Conservation (phyloP, 2,797 vertebrate species). For the Pseudochirops cupreus region DNA sequence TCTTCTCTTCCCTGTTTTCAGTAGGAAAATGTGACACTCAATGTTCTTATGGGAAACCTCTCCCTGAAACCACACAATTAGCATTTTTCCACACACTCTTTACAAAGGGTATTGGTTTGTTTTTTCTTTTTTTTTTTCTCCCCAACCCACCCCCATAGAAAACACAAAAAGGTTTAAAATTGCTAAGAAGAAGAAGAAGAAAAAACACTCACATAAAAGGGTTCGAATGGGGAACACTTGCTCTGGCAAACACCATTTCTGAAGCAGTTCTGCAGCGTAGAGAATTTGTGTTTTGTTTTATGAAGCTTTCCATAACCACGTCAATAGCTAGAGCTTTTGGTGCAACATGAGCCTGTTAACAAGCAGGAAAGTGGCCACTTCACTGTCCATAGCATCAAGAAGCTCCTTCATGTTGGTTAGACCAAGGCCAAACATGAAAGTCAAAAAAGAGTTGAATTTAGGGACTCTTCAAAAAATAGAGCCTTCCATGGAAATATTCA, state of each 20-base stretch:
- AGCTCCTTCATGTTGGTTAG: constrained; percentile 26
- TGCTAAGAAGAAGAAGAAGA: neutral
- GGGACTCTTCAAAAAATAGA: neutral
- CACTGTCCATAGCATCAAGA: neutral
- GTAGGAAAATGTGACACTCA: neutral
- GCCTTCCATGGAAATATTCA: neutral
- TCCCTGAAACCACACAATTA: neutral
- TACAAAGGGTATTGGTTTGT: neutral
- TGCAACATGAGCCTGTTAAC: neutral
- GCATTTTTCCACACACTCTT: constrained; percentile 13
- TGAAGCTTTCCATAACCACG: neutral
- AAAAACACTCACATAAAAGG: neutral
- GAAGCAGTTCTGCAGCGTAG: neutral
- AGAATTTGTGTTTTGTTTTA: neutral
- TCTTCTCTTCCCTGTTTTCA: constrained; percentile 31
- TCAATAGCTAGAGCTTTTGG: constrained; percentile 25
- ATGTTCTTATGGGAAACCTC: neutral
- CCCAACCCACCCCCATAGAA: neutral
- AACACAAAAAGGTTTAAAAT: neutral
- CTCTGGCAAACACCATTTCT: neutral
- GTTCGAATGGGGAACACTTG: neutral
- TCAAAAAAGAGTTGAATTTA: neutral
- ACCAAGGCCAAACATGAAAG: neutral
- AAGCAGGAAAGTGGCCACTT: constrained; percentile 29
- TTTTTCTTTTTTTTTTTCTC: constrained; percentile 17